phyloP scores from a whole-genome alignment of 2,888 invertebrate species.

The Idaea biselata region DNA sequence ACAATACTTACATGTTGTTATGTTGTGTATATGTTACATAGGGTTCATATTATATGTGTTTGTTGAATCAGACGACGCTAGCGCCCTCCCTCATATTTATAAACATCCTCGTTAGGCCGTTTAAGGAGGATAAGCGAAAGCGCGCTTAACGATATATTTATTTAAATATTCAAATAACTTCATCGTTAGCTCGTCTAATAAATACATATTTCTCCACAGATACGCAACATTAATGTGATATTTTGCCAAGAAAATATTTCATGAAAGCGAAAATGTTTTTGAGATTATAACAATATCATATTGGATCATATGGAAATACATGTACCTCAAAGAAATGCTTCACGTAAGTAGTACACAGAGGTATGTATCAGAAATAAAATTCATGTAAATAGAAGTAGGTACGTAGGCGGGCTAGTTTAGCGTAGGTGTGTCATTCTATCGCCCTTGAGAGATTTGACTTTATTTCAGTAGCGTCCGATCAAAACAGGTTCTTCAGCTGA shows the following conservation, averaged over 20 bases:
- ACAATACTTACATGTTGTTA: not conserved
- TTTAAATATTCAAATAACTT: not conserved
- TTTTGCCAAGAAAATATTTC: not conserved
- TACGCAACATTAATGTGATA: not conserved
- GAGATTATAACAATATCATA: not conserved
- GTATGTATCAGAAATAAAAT: not conserved
- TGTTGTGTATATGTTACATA: not conserved
- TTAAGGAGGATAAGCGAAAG: not conserved
- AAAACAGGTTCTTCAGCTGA: no score
- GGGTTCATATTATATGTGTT: not conserved
- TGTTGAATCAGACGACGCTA: not conserved
- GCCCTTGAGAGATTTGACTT: no score
- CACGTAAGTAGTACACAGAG: not conserved
- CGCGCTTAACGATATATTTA: not conserved
- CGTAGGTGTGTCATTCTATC: no score
- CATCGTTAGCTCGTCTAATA: not conserved
- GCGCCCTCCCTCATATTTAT: not conserved
- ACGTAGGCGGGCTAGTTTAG: not conserved
- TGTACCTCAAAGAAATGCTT: not conserved
- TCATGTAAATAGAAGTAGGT: not conserved
- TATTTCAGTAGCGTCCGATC: no score
- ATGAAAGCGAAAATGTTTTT: not conserved
- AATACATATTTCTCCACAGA: not conserved
- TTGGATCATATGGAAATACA: not conserved
- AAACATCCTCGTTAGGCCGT: not conserved